Evolutionary conservation across 2,888 invertebrate genomes (phyloP), one percentile per base, ranked within the genome.

Genomic region (Dendrolimus houi): DNA sequence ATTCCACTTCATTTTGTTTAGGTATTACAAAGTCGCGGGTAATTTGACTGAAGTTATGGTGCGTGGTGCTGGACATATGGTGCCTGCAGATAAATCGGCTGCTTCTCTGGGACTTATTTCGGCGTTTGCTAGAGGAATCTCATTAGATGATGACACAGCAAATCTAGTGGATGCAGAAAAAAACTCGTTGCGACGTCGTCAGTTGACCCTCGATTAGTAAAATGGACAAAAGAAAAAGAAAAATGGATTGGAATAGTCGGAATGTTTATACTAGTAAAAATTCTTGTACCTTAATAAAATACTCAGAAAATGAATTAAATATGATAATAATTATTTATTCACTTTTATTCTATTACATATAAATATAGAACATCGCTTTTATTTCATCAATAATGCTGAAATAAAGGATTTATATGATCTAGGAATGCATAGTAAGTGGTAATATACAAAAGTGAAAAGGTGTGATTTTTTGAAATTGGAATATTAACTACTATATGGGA

Each of bases 1-100:
- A 41, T 40, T 54, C 41, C 47, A 56, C 57, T 58, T 56, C 52
- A 47, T 40, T 13, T 54, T 62, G 61, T 62, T 1, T 64, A 93
- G 93, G 12, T 93, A 93, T 68, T 91, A 89, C 58, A 92, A 91
- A 71, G 83, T 79, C 53, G 91, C 89, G 1, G 91, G 87, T 1
- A 92, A 92, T 64, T 85, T 94, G 52, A 91, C 91, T 0, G 93
- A 93, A 67, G 91, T 93, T 10, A 83, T 93, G 77, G 83, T 94
- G 9, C 83, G 93, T 17, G 92, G 93, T 54, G 93, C 94, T 1
- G 94, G 94, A 0, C 94, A 94, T 72, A 93, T 94, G 92, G 93
- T 93, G 6, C 93, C 94, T 0, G 83, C 91, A 0, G 93, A 94
- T 75, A 91, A 93, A 70, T 93, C 94, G 0, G 84, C 91, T 1